A percentile compares a stretch with the other conserved stretches of the same genome.
Evolutionary conservation across 2,888 invertebrate species (phyloP).

Genomic region (Meteorus colon): DNA sequence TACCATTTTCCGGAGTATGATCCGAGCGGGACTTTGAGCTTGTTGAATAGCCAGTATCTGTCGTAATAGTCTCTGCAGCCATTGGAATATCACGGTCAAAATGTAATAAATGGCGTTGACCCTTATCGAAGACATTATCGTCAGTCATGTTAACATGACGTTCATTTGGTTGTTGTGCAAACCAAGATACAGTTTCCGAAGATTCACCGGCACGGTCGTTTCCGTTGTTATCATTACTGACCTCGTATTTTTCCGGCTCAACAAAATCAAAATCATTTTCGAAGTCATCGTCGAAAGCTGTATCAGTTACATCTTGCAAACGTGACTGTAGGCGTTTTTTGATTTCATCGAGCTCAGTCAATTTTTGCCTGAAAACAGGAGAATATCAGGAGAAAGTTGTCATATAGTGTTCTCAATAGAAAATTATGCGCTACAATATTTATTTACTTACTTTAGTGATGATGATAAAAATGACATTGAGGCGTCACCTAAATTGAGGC

Average conservation of each 20-base stretch:
- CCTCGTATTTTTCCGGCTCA: conserved; percentile 57
- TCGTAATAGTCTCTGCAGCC: conserved; percentile 48
- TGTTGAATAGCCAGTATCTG: conserved; percentile 55
- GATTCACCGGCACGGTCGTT: conserved; percentile 39
- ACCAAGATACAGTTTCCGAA: conserved; percentile 47
- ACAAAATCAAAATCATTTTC: conserved; percentile 75
- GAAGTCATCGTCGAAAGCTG: conserved; percentile 76
- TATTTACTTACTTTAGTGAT: conserved; percentile 66
- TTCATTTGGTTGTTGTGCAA: conserved; percentile 40
- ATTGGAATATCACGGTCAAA: conserved; percentile 43
- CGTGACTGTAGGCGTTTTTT: conserved; percentile 77
- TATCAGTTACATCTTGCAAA: conserved; percentile 76
- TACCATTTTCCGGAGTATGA: conserved; percentile 43
- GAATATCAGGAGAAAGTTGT: background rate
- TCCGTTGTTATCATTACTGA: conserved; percentile 54
- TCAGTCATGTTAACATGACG: conserved; percentile 22
- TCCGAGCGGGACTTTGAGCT: conserved; percentile 50
- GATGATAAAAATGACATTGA: conserved; percentile 68
- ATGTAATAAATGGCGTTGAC: conserved; percentile 31
- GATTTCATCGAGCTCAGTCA: conserved; percentile 79
- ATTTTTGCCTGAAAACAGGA: conserved; percentile 76
- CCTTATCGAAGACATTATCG: conserved; percentile 3
- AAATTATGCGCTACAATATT: background rate
- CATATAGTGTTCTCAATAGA: background rate
- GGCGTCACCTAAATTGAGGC: conserved; percentile 61